Percentiles rank a stretch among this genome's conserved stretches.
Evolutionary conservation across 2,113 vertebrate species (phyloP).

Genomic region (Callospermophilus lateralis): DNA sequence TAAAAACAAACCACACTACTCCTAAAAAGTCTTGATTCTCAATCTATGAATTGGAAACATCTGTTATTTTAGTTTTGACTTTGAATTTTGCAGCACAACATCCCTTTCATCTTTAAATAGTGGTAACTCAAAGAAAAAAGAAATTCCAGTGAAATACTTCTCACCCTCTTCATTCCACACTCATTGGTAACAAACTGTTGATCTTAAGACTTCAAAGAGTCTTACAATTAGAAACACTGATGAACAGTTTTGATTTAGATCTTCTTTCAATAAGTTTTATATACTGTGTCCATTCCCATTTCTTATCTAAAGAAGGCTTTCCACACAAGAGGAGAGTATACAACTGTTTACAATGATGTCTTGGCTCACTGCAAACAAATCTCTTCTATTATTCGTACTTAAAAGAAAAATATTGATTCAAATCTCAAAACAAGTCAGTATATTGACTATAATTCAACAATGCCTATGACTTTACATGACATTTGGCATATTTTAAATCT

Average conservation of each 20-base stretch:
- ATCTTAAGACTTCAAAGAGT: slow-evolving; percentile 37
- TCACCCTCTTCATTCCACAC: neutral
- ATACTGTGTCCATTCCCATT: neutral
- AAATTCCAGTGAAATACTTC: neutral
- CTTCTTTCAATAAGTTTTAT: neutral
- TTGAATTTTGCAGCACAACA: slow-evolving; percentile 42
- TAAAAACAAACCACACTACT: neutral
- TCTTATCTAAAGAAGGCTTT: neutral
- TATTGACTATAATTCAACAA: slow-evolving; percentile 57
- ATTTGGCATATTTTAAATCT: slow-evolving; percentile 52
- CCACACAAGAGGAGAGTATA: neutral
- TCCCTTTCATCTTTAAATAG: slow-evolving; percentile 33
- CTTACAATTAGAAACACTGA: neutral
- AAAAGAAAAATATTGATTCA: slow-evolving; percentile 67
- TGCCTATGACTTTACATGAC: slow-evolving; percentile 22
- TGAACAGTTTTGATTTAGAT: slow-evolving; percentile 20
- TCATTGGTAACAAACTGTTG: slow-evolving; percentile 11
- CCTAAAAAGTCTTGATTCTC: slow-evolving; percentile 11
- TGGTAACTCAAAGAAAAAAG: slow-evolving; percentile 25
- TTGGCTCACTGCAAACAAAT: neutral
- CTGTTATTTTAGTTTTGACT: slow-evolving; percentile 65
- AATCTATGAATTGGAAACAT: slow-evolving; percentile 22
- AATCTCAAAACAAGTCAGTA: slow-evolving; percentile 63
- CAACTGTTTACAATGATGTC: slow-evolving; percentile 19
- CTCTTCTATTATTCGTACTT: slow-evolving; percentile 25